Percentiles rank a stretch among this genome's conserved stretches.
Conservation (phyloP, 2,797 vertebrate species). For the Enteromius mattozi region DNA sequence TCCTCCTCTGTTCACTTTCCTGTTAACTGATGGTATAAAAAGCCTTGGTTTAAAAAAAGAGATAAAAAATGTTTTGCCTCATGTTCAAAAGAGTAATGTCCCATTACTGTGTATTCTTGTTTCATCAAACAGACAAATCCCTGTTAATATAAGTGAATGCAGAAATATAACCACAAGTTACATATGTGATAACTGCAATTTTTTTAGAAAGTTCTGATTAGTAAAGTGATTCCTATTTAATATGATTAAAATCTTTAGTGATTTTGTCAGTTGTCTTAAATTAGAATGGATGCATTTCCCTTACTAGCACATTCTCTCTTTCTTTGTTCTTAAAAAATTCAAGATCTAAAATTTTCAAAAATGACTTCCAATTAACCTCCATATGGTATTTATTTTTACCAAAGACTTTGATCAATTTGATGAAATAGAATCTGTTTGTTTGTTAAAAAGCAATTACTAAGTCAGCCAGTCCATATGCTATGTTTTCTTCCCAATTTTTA, state of each 20-base stretch:
- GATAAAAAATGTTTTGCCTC: not conserved
- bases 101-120: not conserved
- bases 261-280: constrained; percentile 22
- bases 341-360: not conserved
- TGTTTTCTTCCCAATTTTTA: constrained; percentile 9
- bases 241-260: constrained; percentile 9
- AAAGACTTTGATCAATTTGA: constrained; percentile 9
- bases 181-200: constrained; percentile 31
- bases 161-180: constrained; percentile 28
- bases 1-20: not conserved
- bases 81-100: not conserved
- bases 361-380: not conserved
- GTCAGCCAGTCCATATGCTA: not conserved
- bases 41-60: not conserved
- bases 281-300: not conserved
- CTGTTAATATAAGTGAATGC: not conserved
- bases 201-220: constrained; percentile 40
- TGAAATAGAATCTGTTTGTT: not conserved
- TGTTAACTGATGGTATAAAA: not conserved
- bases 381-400: constrained; percentile 1
- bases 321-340: not conserved
- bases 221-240: not conserved
- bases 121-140: not conserved
- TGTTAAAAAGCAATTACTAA: not conserved
- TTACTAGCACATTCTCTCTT: not conserved